Percentiles rank a stretch among this genome's conserved stretches.
These are phyloP conservation scores for Callyntrura guangdongensis DNA, from an alignment of 2,888 invertebrate genomes.

Conservation along the genomic window DNA sequence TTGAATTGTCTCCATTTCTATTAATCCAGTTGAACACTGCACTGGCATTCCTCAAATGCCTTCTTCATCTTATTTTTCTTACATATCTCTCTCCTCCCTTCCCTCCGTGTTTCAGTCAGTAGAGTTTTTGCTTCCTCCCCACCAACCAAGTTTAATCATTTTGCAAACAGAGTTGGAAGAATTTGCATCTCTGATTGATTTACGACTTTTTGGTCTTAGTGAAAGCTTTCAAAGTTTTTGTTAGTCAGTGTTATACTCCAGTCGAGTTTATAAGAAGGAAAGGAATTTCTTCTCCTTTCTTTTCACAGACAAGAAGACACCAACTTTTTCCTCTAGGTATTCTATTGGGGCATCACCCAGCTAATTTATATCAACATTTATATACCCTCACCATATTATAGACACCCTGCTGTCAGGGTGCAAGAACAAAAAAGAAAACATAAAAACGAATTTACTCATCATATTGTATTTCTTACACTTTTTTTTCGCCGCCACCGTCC, in stretches of 20 bases:
- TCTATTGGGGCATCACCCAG: no score
- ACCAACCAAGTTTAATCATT: constrained; percentile 72
- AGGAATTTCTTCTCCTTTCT: constrained; percentile 15
- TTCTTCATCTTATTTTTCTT: constrained; percentile 7
- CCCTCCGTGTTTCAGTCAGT: not conserved
- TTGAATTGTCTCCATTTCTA: constrained; percentile 72
- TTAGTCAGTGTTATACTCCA: constrained; percentile 36
- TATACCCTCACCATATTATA: not conserved
- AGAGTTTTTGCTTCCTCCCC: not conserved
- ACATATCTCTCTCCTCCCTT: not conserved
- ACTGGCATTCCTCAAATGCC: constrained; percentile 55
- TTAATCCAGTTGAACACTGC: constrained; percentile 60
- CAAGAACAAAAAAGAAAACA: constrained; percentile 15
- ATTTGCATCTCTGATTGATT: constrained; percentile 78
- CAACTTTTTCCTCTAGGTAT: constrained; percentile 24
- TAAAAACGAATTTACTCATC: constrained; percentile 47
- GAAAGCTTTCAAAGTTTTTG: constrained; percentile 60
- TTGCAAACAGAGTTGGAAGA: constrained; percentile 74
- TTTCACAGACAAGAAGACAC: constrained; percentile 4
- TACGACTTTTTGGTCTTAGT: constrained; percentile 73
- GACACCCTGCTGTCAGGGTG: not conserved
- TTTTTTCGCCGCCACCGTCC: constrained; percentile 16
- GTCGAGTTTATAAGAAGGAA: constrained; percentile 36
- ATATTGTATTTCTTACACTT: constrained; percentile 11
- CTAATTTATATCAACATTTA: constrained; percentile 68